A percentile compares a stretch with the other conserved stretches of the same genome.
Evolutionary conservation across 2,888 invertebrate genomes (phyloP).

Genomic region (Danaus chrysippus): DNA sequence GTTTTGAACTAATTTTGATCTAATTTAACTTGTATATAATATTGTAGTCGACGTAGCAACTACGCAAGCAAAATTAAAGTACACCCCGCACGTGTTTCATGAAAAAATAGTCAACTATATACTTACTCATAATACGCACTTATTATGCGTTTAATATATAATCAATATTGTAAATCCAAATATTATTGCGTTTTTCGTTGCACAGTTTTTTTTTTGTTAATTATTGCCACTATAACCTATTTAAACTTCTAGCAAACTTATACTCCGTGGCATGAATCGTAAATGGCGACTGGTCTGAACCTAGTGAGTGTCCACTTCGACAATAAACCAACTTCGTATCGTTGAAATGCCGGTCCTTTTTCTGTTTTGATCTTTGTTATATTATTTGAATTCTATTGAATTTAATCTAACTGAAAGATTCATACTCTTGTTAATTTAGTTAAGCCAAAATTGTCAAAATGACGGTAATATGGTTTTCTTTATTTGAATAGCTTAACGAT

Average conservation of each 20-base stretch:
- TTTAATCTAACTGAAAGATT: slow-evolving; percentile 64
- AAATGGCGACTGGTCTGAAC: slow-evolving; percentile 74
- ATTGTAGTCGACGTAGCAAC: slow-evolving; percentile 35
- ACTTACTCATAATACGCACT: slow-evolving; percentile 60
- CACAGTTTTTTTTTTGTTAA: slow-evolving; percentile 45
- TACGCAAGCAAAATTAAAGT: slow-evolving; percentile 43
- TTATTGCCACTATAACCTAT: slow-evolving; percentile 69
- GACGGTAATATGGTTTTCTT: slow-evolving; percentile 27
- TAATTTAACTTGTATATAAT: slow-evolving; percentile 10
- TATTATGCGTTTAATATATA: slow-evolving; percentile 43
- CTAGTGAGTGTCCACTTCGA: slow-evolving; percentile 43
- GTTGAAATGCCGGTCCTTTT: slow-evolving; percentile 48
- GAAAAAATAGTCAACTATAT: slow-evolving; percentile 42
- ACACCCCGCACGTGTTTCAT: slow-evolving; percentile 41
- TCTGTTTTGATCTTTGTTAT: slow-evolving; percentile 20
- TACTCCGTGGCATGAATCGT: slow-evolving; percentile 63
- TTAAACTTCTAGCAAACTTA: slow-evolving; percentile 55
- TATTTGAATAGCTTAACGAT: slow-evolving; percentile 23
- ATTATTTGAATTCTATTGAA: slow-evolving; percentile 40
- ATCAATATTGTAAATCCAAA: slow-evolving; percentile 39
- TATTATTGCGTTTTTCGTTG: slow-evolving; percentile 44
- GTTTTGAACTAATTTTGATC: neutral
- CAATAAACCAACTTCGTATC: slow-evolving; percentile 55
- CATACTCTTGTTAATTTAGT: slow-evolving; percentile 77
- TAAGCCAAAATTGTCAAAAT: slow-evolving; percentile 68